Conservation (phyloP, 2,888 invertebrate species). For the Ashinkailepas kermadecensis region DNA sequence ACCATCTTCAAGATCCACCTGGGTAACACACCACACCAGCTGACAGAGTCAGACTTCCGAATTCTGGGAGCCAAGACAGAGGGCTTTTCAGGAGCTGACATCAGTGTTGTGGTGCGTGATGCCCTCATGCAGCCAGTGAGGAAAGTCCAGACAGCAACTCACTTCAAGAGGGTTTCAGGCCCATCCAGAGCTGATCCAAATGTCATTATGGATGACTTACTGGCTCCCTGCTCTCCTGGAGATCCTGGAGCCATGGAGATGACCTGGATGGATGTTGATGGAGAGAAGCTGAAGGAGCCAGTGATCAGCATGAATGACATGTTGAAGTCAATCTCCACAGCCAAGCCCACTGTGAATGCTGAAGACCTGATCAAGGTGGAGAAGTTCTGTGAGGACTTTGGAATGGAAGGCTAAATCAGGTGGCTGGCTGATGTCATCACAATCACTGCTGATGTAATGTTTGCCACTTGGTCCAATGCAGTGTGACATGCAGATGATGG, state of each 20-base stretch:
- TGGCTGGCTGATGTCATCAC: no score
- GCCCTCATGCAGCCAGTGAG: slow-evolving; percentile 98
- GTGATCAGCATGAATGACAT: slow-evolving; percentile 92
- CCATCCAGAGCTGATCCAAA: slow-evolving; percentile 76
- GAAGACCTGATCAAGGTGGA: slow-evolving; percentile 85
- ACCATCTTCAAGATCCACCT: slow-evolving; percentile 93
- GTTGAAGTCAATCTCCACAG: slow-evolving; percentile 79
- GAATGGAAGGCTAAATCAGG: slow-evolving; percentile 96
- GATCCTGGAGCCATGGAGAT: slow-evolving; percentile 89
- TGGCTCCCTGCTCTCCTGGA: slow-evolving; percentile 95
- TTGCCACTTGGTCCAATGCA: no score
- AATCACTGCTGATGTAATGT: no score
- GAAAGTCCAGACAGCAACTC: slow-evolving; percentile 97
- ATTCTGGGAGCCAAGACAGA: slow-evolving; percentile 74
- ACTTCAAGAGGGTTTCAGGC: slow-evolving; percentile 79
- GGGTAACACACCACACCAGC: slow-evolving; percentile 77
- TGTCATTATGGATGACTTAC: slow-evolving; percentile 73
- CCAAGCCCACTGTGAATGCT: slow-evolving; percentile 96
- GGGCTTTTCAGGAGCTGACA: slow-evolving; percentile 97
- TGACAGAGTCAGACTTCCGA: slow-evolving; percentile 79
- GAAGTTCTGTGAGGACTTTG: slow-evolving; percentile 96
- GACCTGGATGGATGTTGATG: slow-evolving; percentile 94
- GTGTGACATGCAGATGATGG: no score
- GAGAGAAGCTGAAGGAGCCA: slow-evolving; percentile 92
- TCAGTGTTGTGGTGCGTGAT: slow-evolving; percentile 92